Base-by-base conservation (phyloP, 1,140 invertebrate genomes). In the Bombus confusus region DNA sequence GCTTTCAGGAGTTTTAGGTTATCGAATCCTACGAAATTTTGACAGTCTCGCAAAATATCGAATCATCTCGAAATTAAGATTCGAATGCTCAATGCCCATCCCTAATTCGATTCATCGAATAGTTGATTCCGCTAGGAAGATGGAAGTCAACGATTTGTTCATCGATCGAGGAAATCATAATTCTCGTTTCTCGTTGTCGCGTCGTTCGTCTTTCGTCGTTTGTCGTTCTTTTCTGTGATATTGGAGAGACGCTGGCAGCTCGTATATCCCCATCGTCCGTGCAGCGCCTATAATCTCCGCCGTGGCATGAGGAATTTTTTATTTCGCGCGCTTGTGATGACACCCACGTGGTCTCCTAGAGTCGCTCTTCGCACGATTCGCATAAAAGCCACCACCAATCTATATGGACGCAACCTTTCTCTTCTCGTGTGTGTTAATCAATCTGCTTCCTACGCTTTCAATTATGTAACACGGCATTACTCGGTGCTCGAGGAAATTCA, bases 371-470 rank as follows among this genome's bases (percentile, higher is more conserved):
- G 34, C 64, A 59, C 80, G 93, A 95, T 94, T 95, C 94, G 94
- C 93, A 94, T 93, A 94, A 92, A 80, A 93, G 93, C 93, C 93
- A 94, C 94, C 92, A 94, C 94, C 93, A 93, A 95, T 95, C 93
- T 93, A 93, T 90, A 92, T 90, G 92, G 93, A 93, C 93, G 93
- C 91, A 93, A 93, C 95, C 95, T 95, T 95, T 95, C 95, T 95
- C 94, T 93, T 89, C 88, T 88, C 94, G 91, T 74, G 93, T 95
- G 94, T 94, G 94, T 94, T 95, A 95, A 95, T 95, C 95, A 94
- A 95, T 95, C 94, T 91, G 94, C 94, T 94, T 95, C 95, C 95
- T 95, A 95, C 95, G 95, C 94, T 93, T 91, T 92, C 94, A 94
- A 95, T 95, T 95, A 95, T 94, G 93, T 94, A 95, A 95, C 91